phyloP scores from a whole-genome alignment of 2,113 vertebrate genomes.

The Labeo catla region DNA sequence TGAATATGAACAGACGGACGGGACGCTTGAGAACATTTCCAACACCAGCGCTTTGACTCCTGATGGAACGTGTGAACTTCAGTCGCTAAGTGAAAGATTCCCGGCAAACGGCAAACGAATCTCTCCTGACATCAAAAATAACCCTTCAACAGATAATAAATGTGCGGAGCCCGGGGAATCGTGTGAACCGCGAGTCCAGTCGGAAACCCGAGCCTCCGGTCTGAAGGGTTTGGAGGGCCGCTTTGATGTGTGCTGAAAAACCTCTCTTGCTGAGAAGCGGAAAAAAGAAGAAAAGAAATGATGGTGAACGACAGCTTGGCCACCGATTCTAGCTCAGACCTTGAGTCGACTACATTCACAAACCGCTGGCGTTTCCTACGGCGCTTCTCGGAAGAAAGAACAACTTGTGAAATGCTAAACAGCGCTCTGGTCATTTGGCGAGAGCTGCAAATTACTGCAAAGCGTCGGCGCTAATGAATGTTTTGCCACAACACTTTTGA shows the following conservation, averaged over 20 bases:
- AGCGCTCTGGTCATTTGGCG: constrained; percentile 2
- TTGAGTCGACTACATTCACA: background rate
- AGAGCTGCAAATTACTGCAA: background rate
- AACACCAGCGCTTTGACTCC: constrained; percentile 20
- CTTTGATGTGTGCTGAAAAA: constrained; percentile 38
- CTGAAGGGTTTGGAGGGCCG: background rate
- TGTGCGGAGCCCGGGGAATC: constrained; percentile 1
- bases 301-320: constrained; percentile 19
- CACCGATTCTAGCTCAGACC: background rate
- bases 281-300: background rate
- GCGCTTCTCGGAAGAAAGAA: constrained; percentile 10
- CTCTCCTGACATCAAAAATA: background rate
- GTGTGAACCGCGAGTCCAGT: background rate
- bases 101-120: background rate
- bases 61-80: constrained; percentile 35
- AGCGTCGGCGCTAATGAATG: background rate
- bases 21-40: background rate
- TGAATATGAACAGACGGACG: constrained; percentile 34
- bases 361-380: constrained; percentile 1
- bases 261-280: constrained; percentile 20
- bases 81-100: constrained; percentile 31
- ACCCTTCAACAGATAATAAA: constrained; percentile 17
- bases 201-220: constrained; percentile 4
- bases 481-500: constrained; percentile 9
- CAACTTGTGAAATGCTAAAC: constrained; percentile 14